Conservation (phyloP, 2,888 invertebrate species). For the Platerodrilus igneus region DNA sequence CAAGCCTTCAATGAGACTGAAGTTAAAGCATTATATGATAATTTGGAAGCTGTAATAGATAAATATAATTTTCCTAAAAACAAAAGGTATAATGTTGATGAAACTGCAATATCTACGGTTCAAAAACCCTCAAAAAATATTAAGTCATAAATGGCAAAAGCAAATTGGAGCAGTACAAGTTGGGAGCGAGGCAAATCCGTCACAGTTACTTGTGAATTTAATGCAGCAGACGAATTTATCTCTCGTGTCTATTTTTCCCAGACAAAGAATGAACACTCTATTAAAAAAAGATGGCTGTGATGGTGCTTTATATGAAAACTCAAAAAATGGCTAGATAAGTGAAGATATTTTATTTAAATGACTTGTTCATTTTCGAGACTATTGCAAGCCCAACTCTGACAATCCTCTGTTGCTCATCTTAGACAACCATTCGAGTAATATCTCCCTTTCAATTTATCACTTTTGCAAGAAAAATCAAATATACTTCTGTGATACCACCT, state of each 20-base stretch:
- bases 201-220: slow-evolving; percentile 19
- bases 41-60: slow-evolving; percentile 10
- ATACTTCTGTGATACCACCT: too few relatives aligned
- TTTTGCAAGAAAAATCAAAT: too few relatives aligned
- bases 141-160: slow-evolving; percentile 31
- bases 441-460: slow-evolving; percentile 6
- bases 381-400: background rate
- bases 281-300: slow-evolving; percentile 7
- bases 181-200: slow-evolving; percentile 30
- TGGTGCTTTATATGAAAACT: slow-evolving; percentile 6
- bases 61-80: slow-evolving; percentile 18
- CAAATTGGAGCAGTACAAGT: slow-evolving; percentile 33
- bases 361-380: slow-evolving; percentile 7
- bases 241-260: slow-evolving; percentile 4
- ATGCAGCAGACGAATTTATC: slow-evolving; percentile 7
- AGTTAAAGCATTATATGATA: slow-evolving; percentile 15
- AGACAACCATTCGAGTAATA: slow-evolving; percentile 11
- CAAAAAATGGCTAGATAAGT: slow-evolving; percentile 9
- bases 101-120: slow-evolving; percentile 34
- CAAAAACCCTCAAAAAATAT: slow-evolving; percentile 31
- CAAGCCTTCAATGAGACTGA: slow-evolving; percentile 33
- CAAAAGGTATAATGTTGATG: slow-evolving; percentile 34
- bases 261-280: slow-evolving; percentile 2
- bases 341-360: slow-evolving; percentile 10
- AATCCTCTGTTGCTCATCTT: slow-evolving; percentile 8